These are phyloP conservation scores for Phalacrocorax brasilianus DNA, from an alignment of 2,113 vertebrate genomes.

Conservation along the genomic window DNA sequence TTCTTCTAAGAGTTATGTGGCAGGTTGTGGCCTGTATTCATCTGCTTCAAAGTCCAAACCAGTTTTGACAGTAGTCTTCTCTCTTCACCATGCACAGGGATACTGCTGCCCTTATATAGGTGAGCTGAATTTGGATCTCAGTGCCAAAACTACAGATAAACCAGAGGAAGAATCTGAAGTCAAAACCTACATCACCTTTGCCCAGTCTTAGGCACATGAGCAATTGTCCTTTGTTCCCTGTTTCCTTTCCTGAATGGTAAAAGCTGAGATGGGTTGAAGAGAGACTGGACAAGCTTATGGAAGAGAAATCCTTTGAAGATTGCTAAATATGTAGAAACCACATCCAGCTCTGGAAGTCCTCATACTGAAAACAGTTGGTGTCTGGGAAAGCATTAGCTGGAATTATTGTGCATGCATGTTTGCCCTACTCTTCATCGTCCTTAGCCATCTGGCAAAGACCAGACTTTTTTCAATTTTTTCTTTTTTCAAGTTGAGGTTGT, in stretches of 20 bases:
- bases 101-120: neutral
- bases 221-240: neutral
- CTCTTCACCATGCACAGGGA: neutral
- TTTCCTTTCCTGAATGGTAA: neutral
- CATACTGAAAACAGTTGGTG: neutral
- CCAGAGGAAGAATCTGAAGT: neutral
- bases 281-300: neutral
- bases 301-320: neutral
- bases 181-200: neutral
- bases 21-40: neutral
- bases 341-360: neutral
- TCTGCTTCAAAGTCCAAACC: neutral
- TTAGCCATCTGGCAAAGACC: neutral
- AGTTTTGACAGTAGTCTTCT: neutral
- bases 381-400: neutral
- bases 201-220: neutral
- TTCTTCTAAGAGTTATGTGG: neutral
- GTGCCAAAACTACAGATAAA: neutral
- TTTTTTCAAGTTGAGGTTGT: neutral
- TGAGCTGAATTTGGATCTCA: neutral
- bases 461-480: neutral
- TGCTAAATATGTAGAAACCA: neutral
- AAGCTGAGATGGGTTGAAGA: neutral
- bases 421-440: neutral
- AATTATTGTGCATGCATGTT: neutral